A percentile compares a stretch with the other conserved stretches of the same genome.
Conservation (phyloP, 2,797 vertebrate species). For the Xerus rutilus region DNA sequence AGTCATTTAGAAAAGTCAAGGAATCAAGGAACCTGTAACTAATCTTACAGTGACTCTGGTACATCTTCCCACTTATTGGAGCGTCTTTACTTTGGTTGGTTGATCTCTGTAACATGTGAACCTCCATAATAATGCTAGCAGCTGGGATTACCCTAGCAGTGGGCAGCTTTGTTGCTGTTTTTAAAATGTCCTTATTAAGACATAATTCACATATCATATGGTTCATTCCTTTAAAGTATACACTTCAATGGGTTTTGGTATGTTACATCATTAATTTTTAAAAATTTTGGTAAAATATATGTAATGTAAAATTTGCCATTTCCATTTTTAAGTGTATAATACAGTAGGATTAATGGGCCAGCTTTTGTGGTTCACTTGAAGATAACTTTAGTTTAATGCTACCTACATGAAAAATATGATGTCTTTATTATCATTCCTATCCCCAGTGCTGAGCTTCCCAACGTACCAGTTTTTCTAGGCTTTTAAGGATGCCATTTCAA, state of each 20-base stretch:
- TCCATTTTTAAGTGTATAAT: conserved; percentile 21
- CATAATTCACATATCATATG: neutral
- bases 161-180: neutral
- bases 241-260: neutral
- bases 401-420: conserved; percentile 26
- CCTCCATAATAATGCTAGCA: neutral
- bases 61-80: neutral
- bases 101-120: neutral
- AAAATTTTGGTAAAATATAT: neutral
- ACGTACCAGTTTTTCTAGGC: neutral
- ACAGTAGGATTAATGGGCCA: neutral
- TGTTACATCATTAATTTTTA: neutral
- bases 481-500: neutral
- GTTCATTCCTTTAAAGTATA: neutral
- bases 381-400: conserved; percentile 37
- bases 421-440: neutral
- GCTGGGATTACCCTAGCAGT: neutral
- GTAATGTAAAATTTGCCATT: neutral
- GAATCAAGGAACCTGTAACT: too few relatives aligned
- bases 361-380: conserved; percentile 24
- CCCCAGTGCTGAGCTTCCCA: neutral
- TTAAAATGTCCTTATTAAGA: neutral
- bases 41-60: neutral
- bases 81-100: neutral
- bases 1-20: neutral